These are phyloP conservation scores for Anoura caudifer DNA, from an alignment of 2,113 vertebrate species.

Conservation along the genomic window DNA sequence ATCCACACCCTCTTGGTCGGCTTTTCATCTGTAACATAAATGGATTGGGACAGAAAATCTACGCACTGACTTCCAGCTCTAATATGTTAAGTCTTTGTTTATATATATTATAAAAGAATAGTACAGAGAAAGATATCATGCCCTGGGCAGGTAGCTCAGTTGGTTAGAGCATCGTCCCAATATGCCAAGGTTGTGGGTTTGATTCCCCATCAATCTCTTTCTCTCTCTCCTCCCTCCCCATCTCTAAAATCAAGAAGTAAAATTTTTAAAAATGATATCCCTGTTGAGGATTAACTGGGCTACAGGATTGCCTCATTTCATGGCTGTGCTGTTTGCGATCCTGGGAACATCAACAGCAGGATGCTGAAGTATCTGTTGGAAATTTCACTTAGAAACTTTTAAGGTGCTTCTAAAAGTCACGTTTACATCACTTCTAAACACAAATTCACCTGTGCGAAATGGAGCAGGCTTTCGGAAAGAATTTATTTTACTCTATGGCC, in stretches of 20 bases:
- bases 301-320: too few species aligned
- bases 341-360: too few species aligned
- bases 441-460: not conserved
- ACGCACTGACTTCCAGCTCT: not conserved
- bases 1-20: not conserved
- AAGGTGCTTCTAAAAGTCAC: not conserved
- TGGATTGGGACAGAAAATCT: not conserved
- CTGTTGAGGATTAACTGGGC: too few species aligned
- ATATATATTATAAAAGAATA: not conserved
- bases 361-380: not conserved
- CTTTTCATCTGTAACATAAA: not conserved
- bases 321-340: not conserved
- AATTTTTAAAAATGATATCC: too few species aligned
- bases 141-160: too few species aligned
- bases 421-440: not conserved
- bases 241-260: too few species aligned
- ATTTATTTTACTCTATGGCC: not conserved
- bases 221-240: too few species aligned
- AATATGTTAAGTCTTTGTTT: not conserved
- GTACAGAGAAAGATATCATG: not conserved
- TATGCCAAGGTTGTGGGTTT: too few species aligned
- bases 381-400: not conserved
- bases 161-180: too few species aligned
- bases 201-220: too few species aligned
- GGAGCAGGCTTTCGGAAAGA: not conserved